These are phyloP conservation scores for Xiphophorus maculatus DNA, from an alignment of 2,113 vertebrate genomes.

Conservation along the genomic window DNA sequence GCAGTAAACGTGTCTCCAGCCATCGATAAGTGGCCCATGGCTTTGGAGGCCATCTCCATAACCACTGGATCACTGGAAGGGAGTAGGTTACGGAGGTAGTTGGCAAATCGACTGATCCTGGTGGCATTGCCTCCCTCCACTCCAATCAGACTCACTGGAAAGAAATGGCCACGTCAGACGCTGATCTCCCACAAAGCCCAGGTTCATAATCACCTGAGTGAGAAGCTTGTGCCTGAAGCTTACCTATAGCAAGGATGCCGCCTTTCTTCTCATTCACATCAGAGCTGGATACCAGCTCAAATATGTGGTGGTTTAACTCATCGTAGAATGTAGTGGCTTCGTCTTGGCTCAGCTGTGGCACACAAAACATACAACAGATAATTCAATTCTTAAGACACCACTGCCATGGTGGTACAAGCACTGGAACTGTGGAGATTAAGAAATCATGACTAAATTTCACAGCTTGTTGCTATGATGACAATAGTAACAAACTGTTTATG, in stretches of 20 bases:
- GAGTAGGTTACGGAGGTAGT: conserved; percentile 96
- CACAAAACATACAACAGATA: not conserved
- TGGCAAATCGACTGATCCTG: conserved; percentile 95
- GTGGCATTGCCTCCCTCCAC: conserved; percentile 97
- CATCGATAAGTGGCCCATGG: conserved; percentile 95
- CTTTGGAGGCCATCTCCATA: conserved; percentile 99
- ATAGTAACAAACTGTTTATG: too few relatives aligned
- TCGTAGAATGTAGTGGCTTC: conserved; percentile 98
- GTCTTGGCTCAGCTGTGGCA: conserved; percentile 92
- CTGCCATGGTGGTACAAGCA: not conserved
- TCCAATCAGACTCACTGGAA: conserved; percentile 94
- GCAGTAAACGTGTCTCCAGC: conserved; percentile 98
- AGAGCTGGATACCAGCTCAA: conserved; percentile 98
- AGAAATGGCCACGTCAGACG: not conserved
- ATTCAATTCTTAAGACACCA: not conserved
- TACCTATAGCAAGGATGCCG: conserved; percentile 97
- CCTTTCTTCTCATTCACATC: conserved; percentile 99
- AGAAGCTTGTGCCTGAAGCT: conserved; percentile 26
- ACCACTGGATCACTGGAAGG: conserved; percentile 95
- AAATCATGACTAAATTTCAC: too few relatives aligned
- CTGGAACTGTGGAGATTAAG: too few relatives aligned
- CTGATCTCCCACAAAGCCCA: not conserved
- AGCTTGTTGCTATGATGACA: too few relatives aligned
- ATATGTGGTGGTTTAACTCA: conserved; percentile 98
- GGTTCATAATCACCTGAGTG: not conserved